Evolutionary conservation across 1,140 invertebrate genomes (phyloP).

Genomic region (Philopotamus ludificatus): DNA sequence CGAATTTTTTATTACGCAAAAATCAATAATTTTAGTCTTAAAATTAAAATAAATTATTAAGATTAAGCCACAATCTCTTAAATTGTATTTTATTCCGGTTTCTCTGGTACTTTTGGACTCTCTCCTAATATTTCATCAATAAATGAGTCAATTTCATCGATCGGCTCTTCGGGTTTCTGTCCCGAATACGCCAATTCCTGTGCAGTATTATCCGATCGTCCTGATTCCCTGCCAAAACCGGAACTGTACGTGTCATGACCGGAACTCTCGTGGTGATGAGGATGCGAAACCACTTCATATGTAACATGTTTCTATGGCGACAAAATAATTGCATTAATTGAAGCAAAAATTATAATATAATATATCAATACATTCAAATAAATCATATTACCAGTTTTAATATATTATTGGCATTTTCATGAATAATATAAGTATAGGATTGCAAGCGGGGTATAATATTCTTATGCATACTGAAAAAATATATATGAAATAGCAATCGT

Average conservation of each 20-base stretch:
- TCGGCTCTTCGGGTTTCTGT: conserved; percentile 53
- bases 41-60: too few relatives aligned
- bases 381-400: neutral
- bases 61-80: too few relatives aligned
- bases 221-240: conserved; percentile 62
- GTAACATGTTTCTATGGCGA: conserved; percentile 65
- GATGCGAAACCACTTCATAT: conserved; percentile 70
- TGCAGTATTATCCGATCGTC: conserved; percentile 56
- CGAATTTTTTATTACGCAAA: too few relatives aligned
- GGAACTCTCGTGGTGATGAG: conserved; percentile 57
- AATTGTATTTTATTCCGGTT: too few relatives aligned
- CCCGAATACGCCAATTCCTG: conserved; percentile 67
- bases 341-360: neutral
- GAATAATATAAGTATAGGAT: too few relatives aligned
- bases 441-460: too few relatives aligned
- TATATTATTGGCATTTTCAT: neutral
- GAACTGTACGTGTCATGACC: conserved; percentile 57
- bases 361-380: neutral
- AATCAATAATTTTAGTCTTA: too few relatives aligned
- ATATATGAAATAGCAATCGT: too few relatives aligned
- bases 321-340: neutral
- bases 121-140: too few relatives aligned
- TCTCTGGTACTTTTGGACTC: too few relatives aligned
- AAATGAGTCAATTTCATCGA: too few relatives aligned
- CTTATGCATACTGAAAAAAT: too few relatives aligned